phyloP scores from a whole-genome alignment of 1,140 invertebrate species.

The Aphelenchoides besseyi region DNA sequence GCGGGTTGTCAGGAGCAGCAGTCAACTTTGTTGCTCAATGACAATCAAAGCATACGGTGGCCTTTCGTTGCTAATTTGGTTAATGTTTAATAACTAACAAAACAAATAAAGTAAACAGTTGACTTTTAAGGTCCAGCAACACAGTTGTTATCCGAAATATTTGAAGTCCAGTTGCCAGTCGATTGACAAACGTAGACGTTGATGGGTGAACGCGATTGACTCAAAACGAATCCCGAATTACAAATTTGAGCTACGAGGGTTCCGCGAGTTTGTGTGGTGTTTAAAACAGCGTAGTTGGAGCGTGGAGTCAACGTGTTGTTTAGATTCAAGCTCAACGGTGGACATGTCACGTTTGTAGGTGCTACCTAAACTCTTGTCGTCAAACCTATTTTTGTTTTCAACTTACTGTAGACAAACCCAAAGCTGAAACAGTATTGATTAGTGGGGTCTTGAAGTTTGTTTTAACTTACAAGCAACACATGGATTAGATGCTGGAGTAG shows the following conservation, averaged over 20 bases:
- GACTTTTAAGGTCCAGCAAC: not conserved
- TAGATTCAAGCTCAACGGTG: slow-evolving; percentile 14
- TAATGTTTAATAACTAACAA: not conserved
- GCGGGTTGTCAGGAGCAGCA: not conserved
- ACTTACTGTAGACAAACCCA: not conserved
- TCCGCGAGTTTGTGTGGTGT: not conserved
- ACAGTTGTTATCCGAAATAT: not conserved
- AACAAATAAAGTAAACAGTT: not conserved
- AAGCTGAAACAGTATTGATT: not conserved
- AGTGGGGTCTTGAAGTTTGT: not conserved
- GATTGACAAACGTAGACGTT: slow-evolving; percentile 14
- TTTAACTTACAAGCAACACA: not conserved
- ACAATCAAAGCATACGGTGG: no score
- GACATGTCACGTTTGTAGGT: not conserved
- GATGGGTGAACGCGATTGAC: slow-evolving; percentile 1
- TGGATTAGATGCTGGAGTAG: not conserved
- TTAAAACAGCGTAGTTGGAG: not conserved
- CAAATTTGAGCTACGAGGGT: slow-evolving; percentile 1
- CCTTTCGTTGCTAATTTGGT: no score
- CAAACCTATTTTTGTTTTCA: not conserved
- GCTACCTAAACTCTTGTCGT: not conserved
- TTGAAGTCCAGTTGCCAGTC: not conserved
- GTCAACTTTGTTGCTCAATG: no score
- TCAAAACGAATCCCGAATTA: slow-evolving; percentile 12
- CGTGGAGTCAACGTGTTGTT: not conserved